Conservation (phyloP, 2,797 vertebrate genomes). For the Clamator glandarius region DNA sequence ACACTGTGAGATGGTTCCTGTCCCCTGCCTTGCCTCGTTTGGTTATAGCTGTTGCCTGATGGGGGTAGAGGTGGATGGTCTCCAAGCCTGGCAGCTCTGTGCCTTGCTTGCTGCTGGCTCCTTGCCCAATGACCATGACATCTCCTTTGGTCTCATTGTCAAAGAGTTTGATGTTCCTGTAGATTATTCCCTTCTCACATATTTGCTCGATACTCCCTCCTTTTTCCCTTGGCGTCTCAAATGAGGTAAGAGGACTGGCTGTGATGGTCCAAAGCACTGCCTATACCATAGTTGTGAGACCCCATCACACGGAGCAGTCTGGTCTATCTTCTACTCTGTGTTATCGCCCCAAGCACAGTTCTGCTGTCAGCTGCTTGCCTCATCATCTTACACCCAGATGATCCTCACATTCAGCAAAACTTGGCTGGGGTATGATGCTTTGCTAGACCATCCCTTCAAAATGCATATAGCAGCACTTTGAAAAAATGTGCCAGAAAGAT, state of each 20-base stretch:
- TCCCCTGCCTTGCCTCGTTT: neutral
- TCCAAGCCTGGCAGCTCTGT: neutral
- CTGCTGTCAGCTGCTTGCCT: neutral
- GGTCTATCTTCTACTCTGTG: neutral
- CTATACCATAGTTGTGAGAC: fast-evolving
- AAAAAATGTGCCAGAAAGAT: neutral
- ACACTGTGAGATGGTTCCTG: neutral
- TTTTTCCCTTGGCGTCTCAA: neutral
- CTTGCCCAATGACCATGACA: fast-evolving
- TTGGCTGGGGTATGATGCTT: neutral
- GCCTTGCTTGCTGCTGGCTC: neutral
- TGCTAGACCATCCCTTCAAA: neutral
- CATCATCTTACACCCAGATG: neutral
- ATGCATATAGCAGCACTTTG: neutral
- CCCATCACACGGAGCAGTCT: neutral
- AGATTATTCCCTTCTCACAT: neutral
- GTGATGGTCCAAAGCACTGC: neutral
- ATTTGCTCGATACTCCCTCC: neutral
- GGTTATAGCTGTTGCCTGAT: neutral
- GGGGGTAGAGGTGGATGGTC: neutral
- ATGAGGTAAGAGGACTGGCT: neutral
- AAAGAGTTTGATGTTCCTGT: fast-evolving
- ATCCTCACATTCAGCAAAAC: neutral
- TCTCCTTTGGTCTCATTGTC: neutral
- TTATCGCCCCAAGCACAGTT: fast-evolving